Evolutionary conservation across 2,888 invertebrate species (phyloP).

Genomic region (Melangyna quadrimaculata): DNA sequence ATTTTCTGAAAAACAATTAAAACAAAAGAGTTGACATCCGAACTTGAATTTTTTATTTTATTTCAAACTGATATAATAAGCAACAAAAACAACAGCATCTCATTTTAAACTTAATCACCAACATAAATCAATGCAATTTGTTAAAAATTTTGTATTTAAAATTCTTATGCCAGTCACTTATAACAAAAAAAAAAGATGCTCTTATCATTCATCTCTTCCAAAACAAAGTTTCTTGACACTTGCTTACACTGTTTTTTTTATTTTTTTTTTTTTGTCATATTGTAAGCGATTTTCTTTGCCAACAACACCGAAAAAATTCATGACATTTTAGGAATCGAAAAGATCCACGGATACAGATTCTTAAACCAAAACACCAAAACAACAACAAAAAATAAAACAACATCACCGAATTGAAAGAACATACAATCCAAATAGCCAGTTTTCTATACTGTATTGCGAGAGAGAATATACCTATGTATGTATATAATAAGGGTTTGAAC

Average conservation of each 20-base stretch:
- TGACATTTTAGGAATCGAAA: conserved; percentile 55
- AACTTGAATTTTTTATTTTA: neutral
- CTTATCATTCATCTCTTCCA: conserved; percentile 50
- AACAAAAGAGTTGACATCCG: neutral
- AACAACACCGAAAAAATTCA: conserved; percentile 39
- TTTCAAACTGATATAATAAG: neutral
- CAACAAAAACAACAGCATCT: neutral
- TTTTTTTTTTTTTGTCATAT: neutral
- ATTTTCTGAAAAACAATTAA: too few relatives aligned
- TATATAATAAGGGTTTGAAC: conserved; percentile 14
- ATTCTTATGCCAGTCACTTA: neutral
- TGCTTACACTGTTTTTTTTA: conserved; percentile 14
- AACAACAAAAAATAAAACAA: neutral
- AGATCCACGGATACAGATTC: conserved; percentile 63
- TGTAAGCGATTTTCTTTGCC: conserved; percentile 27
- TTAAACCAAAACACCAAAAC: neutral
- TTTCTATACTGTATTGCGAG: conserved; percentile 5
- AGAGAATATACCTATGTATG: too few relatives aligned
- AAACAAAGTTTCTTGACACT: conserved; percentile 42
- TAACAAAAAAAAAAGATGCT: neutral
- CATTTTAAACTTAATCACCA: conserved; percentile 5
- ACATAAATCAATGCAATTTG: conserved; percentile 47
- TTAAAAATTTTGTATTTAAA: conserved; percentile 2
- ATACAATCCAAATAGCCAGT: neutral
- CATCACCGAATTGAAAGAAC: conserved; percentile 14